A percentile compares a stretch with the other conserved stretches of the same genome.
Evolutionary conservation across 2,113 vertebrate species (phyloP).

Genomic region (Chaetorhynchus papuensis): DNA sequence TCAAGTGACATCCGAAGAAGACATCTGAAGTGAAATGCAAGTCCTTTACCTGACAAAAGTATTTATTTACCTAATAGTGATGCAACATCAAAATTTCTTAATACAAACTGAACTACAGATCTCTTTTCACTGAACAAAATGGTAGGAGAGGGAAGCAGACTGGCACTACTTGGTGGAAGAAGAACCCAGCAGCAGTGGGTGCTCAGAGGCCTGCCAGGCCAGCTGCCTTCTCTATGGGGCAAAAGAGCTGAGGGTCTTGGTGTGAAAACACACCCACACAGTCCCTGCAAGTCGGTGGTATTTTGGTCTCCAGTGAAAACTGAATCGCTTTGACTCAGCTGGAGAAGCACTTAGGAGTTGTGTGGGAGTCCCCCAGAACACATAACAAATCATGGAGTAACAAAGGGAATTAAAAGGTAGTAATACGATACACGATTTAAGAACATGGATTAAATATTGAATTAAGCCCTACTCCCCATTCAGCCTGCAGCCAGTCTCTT

Average conservation of each 20-base stretch:
- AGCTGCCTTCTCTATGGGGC: neutral
- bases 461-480: neutral
- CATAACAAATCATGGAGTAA: constrained; percentile 44
- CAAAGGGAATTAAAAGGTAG: constrained; percentile 37
- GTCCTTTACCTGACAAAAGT: neutral
- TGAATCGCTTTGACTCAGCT: constrained; percentile 1
- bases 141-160: neutral
- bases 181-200: neutral
- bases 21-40: neutral
- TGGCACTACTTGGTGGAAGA: neutral
- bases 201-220: neutral
- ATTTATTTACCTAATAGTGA: neutral
- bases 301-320: neutral
- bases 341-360: constrained; percentile 35
- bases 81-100: neutral
- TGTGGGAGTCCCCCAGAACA: constrained; percentile 24
- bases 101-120: neutral
- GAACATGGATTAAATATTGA: neutral
- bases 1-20: neutral
- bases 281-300: rapidly evolving
- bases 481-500: neutral
- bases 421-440: neutral
- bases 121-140: neutral
- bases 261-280: neutral
- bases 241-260: neutral